A percentile compares a stretch with the other conserved stretches of the same genome.
These are phyloP conservation scores for Grus americana DNA, from an alignment of 2,113 vertebrate genomes.

Conservation along the genomic window DNA sequence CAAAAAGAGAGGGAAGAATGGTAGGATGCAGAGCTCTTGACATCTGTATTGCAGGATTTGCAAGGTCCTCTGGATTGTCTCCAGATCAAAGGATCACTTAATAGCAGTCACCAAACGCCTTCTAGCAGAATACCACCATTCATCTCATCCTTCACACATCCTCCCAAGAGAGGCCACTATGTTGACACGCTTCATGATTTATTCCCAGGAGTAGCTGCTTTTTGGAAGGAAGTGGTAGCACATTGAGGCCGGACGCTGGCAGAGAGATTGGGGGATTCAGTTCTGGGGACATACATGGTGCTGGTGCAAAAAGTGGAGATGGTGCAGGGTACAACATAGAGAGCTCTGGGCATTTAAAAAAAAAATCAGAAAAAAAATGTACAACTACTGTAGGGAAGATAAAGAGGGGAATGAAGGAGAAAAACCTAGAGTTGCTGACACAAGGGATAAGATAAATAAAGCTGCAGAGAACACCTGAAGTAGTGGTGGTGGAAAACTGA, in stretches of 20 bases:
- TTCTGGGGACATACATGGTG: neutral
- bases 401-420: neutral
- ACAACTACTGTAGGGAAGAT: neutral
- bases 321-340: neutral
- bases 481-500: neutral
- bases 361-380: neutral
- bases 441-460: neutral
- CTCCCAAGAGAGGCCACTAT: neutral
- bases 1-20: neutral
- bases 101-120: constrained; percentile 35
- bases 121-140: constrained; percentile 11
- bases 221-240: neutral
- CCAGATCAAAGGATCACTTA: constrained; percentile 50
- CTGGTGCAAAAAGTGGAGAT: neutral
- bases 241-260: neutral
- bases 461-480: neutral
- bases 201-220: neutral
- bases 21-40: neutral
- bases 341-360: neutral
- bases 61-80: neutral
- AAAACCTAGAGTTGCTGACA: neutral
- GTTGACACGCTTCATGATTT: neutral
- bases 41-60: constrained; percentile 32
- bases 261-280: neutral
- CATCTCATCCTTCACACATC: neutral